A percentile compares a stretch with the other conserved stretches of the same genome.
Evolutionary conservation across 2,113 vertebrate genomes (phyloP).

Genomic region (Pseudolaguvia tuberculata): DNA sequence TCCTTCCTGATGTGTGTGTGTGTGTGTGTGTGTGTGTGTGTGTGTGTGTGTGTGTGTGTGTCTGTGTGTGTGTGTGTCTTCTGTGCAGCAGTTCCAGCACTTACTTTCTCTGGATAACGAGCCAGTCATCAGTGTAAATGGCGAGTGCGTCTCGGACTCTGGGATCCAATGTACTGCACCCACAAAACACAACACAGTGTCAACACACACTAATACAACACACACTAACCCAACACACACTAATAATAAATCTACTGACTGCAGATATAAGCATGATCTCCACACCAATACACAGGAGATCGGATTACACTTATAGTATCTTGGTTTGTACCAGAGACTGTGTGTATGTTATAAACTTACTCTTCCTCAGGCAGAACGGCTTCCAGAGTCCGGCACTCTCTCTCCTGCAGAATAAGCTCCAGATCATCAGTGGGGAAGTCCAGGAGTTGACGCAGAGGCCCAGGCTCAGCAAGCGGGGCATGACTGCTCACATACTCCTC

Average conservation of each 20-base stretch:
- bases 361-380: slow-evolving; percentile 76
- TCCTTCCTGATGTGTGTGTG: too few relatives aligned
- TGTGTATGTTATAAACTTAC: slow-evolving; percentile 52
- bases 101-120: slow-evolving; percentile 83
- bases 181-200: background rate
- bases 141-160: slow-evolving; percentile 79
- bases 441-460: slow-evolving; percentile 75
- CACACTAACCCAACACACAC: background rate
- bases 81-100: slow-evolving; percentile 52
- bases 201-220: too few relatives aligned
- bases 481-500: slow-evolving; percentile 81
- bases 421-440: slow-evolving; percentile 84
- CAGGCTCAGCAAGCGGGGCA: slow-evolving; percentile 71
- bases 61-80: too few relatives aligned
- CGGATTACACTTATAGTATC: background rate
- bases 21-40: too few relatives aligned
- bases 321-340: background rate
- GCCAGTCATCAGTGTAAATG: slow-evolving; percentile 87
- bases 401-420: slow-evolving; percentile 75
- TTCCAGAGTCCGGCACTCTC: slow-evolving; percentile 82
- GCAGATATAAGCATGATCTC: background rate
- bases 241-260: slow-evolving; percentile 1
- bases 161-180: slow-evolving; percentile 75
- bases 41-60: too few relatives aligned
- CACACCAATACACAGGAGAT: slow-evolving; percentile 14